Base-by-base conservation (phyloP, 1,140 invertebrate genomes). In the Temnothorax longispinosus region DNA sequence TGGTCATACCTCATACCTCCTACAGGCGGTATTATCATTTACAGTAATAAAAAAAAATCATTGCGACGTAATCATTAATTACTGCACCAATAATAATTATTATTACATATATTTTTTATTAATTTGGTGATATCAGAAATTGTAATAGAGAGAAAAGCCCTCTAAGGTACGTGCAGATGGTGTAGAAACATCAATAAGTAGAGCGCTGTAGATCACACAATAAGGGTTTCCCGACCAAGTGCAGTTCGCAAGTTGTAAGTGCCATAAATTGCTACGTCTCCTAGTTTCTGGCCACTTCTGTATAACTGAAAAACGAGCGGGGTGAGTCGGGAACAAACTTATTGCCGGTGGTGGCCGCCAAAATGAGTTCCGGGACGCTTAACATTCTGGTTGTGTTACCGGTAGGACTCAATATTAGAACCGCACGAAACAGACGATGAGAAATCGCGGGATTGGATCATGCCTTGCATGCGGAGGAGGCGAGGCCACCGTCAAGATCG, bases 211-310 rank as follows among this genome's bases (percentile, higher is more conserved):
- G 88, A 87, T 91, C 89, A 88, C 88, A 88, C 92, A 93, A 93
- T 93, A 93, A 93, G 93, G 93, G 91, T 93, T 91, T 90, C 82
- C 72, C 85, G 80, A 87, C 76, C 87, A 78, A 85, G 85, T 84
- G 75, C 81, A 89, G 93, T 92, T 87, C 90, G 89, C 85, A 93
- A 93, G 91, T 93, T 90, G 91, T 91, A 93, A 93, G 91, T 90
- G 91, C 91, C 91, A 91, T 94, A 94, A 94, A 93, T 94, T 93
- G 93, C 91, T 89, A 86, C 86, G 58, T 74, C 65, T 81, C 72
- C 85, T 82, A 87, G 89, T 91, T 27, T 87, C 84, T 88, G 74
- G 89, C 88, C 91, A 89, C 91, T 91, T 92, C 87, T 90, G 89
- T 84, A 78, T 74, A 72, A 67, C 50, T 88, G 92, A 89, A 93